Conservation (phyloP, 2,888 invertebrate species). For the Onchidella celtica region DNA sequence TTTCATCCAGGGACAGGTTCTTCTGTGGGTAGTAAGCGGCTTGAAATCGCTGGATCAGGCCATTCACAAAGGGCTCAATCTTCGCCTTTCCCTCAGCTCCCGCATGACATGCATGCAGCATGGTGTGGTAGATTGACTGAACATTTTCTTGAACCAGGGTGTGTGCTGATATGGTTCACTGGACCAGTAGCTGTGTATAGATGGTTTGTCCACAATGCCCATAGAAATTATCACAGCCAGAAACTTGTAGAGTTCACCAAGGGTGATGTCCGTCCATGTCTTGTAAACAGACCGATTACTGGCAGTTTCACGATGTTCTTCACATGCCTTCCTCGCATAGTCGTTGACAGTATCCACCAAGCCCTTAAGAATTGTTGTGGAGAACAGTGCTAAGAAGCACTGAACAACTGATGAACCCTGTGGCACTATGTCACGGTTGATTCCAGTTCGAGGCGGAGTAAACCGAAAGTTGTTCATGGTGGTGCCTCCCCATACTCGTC, state of each 20-base stretch:
- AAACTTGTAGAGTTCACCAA: too few relatives aligned
- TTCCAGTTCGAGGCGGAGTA: background rate
- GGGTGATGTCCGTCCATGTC: too few relatives aligned
- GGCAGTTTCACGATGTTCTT: background rate
- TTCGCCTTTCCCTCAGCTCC: background rate
- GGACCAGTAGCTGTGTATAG: background rate
- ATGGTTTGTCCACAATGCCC: too few relatives aligned
- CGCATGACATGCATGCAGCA: background rate
- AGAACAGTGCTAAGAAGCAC: background rate
- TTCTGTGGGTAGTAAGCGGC: slow-evolving; percentile 9
- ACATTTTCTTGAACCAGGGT: background rate
- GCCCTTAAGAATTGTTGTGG: background rate
- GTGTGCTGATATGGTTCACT: background rate
- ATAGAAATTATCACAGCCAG: too few relatives aligned
- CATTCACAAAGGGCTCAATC: slow-evolving; percentile 7
- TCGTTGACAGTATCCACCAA: background rate
- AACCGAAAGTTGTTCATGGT: background rate
- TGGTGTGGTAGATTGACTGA: background rate
- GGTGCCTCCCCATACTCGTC: background rate
- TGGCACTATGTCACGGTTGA: background rate
- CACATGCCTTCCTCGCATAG: background rate
- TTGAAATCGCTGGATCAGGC: too few relatives aligned
- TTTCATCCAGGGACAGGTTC: background rate
- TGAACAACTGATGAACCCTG: background rate
- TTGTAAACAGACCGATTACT: background rate